Conservation (phyloP, 2,888 invertebrate genomes). For the Oscheius sp. region DNA sequence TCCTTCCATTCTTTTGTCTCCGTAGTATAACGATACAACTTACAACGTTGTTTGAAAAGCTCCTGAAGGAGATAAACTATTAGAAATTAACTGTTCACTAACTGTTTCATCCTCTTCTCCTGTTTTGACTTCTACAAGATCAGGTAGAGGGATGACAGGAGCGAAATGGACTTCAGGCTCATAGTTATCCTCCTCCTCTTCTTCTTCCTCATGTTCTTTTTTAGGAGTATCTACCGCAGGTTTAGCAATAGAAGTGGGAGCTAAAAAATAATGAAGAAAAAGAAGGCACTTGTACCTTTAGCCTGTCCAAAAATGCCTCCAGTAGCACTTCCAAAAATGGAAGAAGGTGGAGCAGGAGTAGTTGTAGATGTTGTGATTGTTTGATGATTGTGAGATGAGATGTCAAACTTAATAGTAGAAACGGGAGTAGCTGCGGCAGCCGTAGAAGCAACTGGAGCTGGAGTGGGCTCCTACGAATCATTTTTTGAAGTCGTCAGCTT, state of each 20-base stretch:
- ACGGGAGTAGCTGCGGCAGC: no score
- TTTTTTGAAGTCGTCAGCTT: no score
- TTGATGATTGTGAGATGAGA: no score
- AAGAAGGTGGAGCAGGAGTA: no score
- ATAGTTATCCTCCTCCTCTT: conserved; percentile 46
- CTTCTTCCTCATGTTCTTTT: conserved; percentile 32
- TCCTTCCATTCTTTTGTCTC: conserved; percentile 72
- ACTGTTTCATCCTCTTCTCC: conserved; percentile 69
- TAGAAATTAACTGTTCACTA: background rate
- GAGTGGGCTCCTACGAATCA: conserved; percentile 1
- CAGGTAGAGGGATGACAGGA: conserved; percentile 68
- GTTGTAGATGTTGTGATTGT: no score
- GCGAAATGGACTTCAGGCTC: conserved; percentile 64
- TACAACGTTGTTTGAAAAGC: conserved; percentile 71
- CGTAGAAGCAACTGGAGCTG: background rate
- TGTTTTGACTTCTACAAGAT: conserved; percentile 66
- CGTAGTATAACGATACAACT: conserved; percentile 71
- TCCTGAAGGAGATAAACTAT: conserved; percentile 36
- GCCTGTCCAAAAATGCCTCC: background rate
- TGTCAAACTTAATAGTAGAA: no score
- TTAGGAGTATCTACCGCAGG: background rate
- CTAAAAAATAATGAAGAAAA: background rate
- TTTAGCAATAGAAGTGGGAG: background rate
- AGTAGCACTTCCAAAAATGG: background rate
- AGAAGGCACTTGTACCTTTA: background rate